Evolutionary conservation across 2,888 invertebrate genomes (phyloP).

Genomic region (Leptinotarsa juncta): DNA sequence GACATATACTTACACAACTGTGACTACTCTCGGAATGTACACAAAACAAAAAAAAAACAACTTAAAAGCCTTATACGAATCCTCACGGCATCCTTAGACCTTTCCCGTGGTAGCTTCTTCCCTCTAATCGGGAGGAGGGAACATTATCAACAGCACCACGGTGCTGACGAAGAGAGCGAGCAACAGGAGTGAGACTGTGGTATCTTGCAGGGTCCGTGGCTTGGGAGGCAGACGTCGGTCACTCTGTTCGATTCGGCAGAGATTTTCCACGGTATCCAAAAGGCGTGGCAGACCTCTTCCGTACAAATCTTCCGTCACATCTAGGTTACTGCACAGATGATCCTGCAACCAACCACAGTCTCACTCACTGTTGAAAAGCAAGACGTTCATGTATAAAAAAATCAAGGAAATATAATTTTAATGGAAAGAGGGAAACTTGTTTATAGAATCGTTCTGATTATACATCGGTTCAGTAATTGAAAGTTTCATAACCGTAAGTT

Average conservation of each 20-base stretch:
- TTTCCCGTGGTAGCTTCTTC: neutral
- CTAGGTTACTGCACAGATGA: conserved; percentile 70
- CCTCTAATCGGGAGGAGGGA: conserved; percentile 66
- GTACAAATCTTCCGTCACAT: conserved; percentile 67
- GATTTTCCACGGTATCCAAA: conserved; percentile 61
- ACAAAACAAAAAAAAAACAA: neutral
- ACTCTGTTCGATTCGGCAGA: conserved; percentile 56
- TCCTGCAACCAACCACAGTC: conserved; percentile 71
- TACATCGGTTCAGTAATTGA: too few species aligned
- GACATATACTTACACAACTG: conserved; percentile 4
- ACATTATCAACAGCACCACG: conserved; percentile 66
- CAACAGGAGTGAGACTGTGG: conserved; percentile 68
- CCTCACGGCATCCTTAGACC: neutral
- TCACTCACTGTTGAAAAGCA: conserved; percentile 59
- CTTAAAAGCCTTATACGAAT: neutral
- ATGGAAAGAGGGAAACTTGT: neutral
- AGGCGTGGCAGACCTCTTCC: conserved; percentile 63
- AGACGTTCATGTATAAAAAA: conserved; percentile 24
- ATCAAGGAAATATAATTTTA: neutral
- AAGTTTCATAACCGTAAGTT: too few species aligned
- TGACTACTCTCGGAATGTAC: conserved; percentile 12
- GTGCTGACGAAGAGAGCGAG: conserved; percentile 66
- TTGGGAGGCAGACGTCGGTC: conserved; percentile 45
- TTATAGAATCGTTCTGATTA: too few species aligned
- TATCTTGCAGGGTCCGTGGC: conserved; percentile 61